These are phyloP conservation scores for Heliconius ismenius DNA, from an alignment of 2,888 invertebrate genomes.

Conservation along the genomic window DNA sequence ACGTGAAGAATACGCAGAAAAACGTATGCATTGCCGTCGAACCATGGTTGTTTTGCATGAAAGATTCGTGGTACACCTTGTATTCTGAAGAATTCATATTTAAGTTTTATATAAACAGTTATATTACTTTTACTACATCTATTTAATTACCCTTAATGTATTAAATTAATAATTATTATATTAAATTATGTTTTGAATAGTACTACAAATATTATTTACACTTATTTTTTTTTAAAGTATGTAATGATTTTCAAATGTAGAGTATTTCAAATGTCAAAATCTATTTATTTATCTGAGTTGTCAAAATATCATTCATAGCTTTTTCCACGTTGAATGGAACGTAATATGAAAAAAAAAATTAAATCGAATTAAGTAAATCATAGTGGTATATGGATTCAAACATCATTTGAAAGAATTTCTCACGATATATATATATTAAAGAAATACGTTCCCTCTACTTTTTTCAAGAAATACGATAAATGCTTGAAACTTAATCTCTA, in stretches of 20 bases:
- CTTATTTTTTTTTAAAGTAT: neutral
- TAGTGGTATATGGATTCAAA: no score
- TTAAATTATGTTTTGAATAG: neutral
- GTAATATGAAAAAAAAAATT: neutral
- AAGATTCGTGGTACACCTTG: conserved; percentile 75
- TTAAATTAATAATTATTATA: neutral
- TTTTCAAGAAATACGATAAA: no score
- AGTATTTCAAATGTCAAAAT: conserved; percentile 5
- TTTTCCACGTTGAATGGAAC: neutral
- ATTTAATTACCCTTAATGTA: neutral
- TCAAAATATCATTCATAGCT: neutral
- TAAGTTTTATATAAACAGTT: neutral
- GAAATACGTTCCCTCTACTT: no score
- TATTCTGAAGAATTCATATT: conserved; percentile 67
- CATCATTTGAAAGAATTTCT: no score
- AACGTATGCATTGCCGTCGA: conserved; percentile 78
- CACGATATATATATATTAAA: no score
- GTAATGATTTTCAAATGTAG: neutral
- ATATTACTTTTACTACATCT: neutral
- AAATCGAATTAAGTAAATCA: no score
- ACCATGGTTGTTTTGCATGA: conserved; percentile 81
- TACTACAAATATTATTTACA: neutral
- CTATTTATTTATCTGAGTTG: neutral
- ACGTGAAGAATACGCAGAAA: conserved; percentile 66
- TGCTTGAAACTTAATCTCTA: no score